phyloP scores from a whole-genome alignment of 2,797 vertebrate genomes.

The Halcyon smyrnensis region DNA sequence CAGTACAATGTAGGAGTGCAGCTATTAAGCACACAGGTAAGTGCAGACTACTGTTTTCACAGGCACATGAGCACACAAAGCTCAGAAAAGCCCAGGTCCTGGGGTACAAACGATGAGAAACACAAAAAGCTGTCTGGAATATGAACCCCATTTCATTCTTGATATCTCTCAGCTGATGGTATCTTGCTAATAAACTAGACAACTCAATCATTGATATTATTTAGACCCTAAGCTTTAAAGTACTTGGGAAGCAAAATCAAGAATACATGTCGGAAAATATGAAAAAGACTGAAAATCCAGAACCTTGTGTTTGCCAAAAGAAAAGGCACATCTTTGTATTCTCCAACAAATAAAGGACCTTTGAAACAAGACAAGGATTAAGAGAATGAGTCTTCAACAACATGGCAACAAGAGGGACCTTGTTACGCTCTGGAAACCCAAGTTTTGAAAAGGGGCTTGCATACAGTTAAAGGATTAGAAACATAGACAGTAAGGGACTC shows the following conservation, averaged over 20 bases:
- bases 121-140: neutral
- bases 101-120: neutral
- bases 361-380: neutral
- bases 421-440: neutral
- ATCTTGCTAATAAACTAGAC: neutral
- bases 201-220: neutral
- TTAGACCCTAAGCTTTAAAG: neutral
- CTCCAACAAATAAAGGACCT: neutral
- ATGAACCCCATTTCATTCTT: neutral
- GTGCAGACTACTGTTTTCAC: neutral
- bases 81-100: neutral
- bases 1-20: neutral
- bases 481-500: neutral
- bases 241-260: neutral
- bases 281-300: neutral
- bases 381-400: neutral
- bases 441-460: neutral
- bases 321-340: neutral
- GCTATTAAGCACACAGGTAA: neutral
- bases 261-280: neutral
- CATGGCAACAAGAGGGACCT: neutral
- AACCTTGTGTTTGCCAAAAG: neutral
- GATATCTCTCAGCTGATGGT: neutral
- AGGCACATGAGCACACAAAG: neutral
- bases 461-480: neutral